A percentile compares a stretch with the other conserved stretches of the same genome.
These are phyloP conservation scores for Chunga burmeisteri DNA, from an alignment of 2,113 vertebrate species.

Conservation along the genomic window DNA sequence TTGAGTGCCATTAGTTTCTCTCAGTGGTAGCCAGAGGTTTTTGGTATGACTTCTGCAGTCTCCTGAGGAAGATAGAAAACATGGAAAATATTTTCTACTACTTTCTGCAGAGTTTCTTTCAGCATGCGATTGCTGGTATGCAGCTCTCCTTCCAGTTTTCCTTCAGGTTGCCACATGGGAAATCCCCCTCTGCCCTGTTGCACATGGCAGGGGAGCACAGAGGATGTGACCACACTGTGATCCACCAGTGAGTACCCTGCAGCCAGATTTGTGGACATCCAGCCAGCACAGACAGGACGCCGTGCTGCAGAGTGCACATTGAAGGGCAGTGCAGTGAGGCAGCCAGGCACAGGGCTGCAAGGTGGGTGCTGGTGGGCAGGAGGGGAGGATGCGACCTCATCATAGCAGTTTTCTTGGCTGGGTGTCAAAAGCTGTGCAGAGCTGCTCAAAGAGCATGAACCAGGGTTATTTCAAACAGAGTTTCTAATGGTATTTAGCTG, in stretches of 20 bases:
- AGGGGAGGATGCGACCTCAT: background rate
- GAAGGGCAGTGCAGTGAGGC: background rate
- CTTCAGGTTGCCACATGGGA: background rate
- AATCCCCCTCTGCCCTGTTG: background rate
- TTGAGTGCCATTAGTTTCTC: background rate
- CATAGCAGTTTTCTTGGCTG: background rate
- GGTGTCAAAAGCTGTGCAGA: background rate
- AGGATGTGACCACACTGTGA: background rate
- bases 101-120: background rate
- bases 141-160: background rate
- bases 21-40: background rate
- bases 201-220: background rate
- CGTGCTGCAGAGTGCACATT: rapidly evolving
- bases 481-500: background rate
- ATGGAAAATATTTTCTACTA: background rate
- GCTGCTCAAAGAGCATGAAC: background rate
- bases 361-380: background rate
- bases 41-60: background rate
- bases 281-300: rapidly evolving
- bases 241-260: background rate
- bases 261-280: background rate
- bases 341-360: background rate
- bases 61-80: background rate
- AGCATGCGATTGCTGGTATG: rapidly evolving
- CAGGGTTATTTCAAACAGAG: background rate